These are phyloP conservation scores for Cryptophagus acutangulus DNA, from an alignment of 2,888 invertebrate species.

Conservation along the genomic window DNA sequence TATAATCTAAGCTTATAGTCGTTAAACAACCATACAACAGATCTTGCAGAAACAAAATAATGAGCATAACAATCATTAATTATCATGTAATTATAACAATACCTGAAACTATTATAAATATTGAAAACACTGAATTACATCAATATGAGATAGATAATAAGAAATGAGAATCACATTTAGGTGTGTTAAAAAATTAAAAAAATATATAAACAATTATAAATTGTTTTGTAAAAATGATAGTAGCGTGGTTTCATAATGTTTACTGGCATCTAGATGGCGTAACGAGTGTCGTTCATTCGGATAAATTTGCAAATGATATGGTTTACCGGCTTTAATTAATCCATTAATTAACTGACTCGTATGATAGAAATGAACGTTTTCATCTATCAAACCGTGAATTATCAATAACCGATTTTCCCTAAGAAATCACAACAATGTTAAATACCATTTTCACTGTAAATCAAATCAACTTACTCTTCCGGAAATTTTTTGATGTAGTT, in stretches of 20 bases:
- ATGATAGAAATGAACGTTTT: constrained; percentile 98
- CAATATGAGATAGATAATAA: too few species aligned
- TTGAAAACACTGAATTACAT: too few species aligned
- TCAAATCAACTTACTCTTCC: constrained; percentile 68
- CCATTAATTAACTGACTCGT: constrained; percentile 87
- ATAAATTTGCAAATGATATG: constrained; percentile 91
- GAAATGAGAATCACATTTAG: too few species aligned
- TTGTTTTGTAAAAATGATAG: constrained; percentile 85
- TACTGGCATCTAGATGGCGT: constrained; percentile 86
- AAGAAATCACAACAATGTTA: constrained; percentile 26
- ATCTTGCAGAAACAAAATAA: too few species aligned
- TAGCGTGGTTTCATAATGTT: constrained; percentile 93
- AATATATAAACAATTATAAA: too few species aligned
- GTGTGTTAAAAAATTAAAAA: too few species aligned
- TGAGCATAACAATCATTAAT: too few species aligned
- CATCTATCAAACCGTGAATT: constrained; percentile 96
- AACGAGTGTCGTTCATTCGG: constrained; percentile 96
- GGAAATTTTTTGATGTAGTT: constrained; percentile 83
- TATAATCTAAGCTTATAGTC: too few species aligned
- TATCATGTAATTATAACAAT: too few species aligned
- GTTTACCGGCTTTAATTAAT: constrained; percentile 90
- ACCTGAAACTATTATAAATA: too few species aligned
- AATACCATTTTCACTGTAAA: constrained; percentile 1
- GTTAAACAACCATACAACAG: too few species aligned
- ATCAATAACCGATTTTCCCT: constrained; percentile 87